Conservation (phyloP, 2,888 invertebrate genomes). For the Catocala fraxini region DNA sequence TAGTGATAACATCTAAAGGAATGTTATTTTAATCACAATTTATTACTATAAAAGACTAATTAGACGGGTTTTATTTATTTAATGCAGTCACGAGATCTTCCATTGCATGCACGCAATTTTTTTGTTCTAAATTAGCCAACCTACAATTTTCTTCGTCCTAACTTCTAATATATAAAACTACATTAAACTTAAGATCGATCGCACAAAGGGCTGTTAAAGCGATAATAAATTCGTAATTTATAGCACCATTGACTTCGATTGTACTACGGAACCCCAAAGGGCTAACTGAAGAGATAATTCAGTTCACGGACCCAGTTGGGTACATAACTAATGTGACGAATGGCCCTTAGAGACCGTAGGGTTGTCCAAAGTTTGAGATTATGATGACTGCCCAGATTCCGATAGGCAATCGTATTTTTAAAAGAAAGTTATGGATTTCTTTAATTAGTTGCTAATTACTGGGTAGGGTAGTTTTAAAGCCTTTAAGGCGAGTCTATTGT, state of each 20-base stretch:
- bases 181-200: slow-evolving; percentile 43
- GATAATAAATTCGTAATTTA: slow-evolving; percentile 52
- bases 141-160: neutral
- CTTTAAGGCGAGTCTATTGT: too few species aligned
- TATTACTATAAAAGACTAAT: too few species aligned
- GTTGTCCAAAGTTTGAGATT: slow-evolving; percentile 50
- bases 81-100: too few species aligned
- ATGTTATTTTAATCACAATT: too few species aligned
- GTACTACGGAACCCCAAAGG: slow-evolving; percentile 45
- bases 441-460: too few species aligned
- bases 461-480: too few species aligned
- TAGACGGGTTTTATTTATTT: too few species aligned
- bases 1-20: too few species aligned
- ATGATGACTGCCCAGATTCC: slow-evolving; percentile 19
- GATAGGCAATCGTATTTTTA: slow-evolving; percentile 6
- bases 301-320: slow-evolving; percentile 53
- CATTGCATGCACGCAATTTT: too few species aligned
- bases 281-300: slow-evolving; percentile 59
- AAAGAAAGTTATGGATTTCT: too few species aligned
- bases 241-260: slow-evolving; percentile 51
- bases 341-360: slow-evolving; percentile 60
- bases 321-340: slow-evolving; percentile 73
- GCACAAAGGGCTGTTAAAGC: slow-evolving; percentile 30
- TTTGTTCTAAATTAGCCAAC: too few species aligned
- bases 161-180: slow-evolving; percentile 18